phyloP scores from a whole-genome alignment of 2,888 invertebrate species.

The Unio delphinus region DNA sequence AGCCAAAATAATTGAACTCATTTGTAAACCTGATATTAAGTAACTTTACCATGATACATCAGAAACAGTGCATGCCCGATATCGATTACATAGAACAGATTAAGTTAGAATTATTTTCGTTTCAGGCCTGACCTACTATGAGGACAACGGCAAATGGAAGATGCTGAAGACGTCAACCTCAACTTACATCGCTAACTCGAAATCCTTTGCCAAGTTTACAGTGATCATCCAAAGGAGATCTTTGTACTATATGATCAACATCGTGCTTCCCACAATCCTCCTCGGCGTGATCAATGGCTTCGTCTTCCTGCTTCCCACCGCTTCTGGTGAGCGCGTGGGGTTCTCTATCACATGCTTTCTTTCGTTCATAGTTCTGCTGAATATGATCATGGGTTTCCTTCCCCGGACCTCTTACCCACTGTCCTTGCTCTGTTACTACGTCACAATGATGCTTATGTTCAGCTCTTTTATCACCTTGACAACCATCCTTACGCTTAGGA shows the following conservation, averaged over 20 bases:
- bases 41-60: too few species aligned
- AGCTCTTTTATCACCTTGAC: conserved; percentile 27
- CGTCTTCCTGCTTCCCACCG: conserved; percentile 31
- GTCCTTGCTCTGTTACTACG: conserved; percentile 31
- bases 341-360: conserved; percentile 39
- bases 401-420: conserved; percentile 30
- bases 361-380: conserved; percentile 31
- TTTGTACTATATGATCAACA: conserved; percentile 30
- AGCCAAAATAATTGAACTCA: too few species aligned
- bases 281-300: conserved; percentile 33
- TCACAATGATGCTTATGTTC: conserved; percentile 32
- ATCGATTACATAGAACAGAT: too few species aligned
- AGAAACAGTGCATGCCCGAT: too few species aligned
- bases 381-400: conserved; percentile 34
- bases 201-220: conserved; percentile 16
- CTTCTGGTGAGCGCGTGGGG: conserved; percentile 34
- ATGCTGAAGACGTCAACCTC: conserved; percentile 14
- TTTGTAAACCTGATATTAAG: too few species aligned
- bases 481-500: conserved; percentile 21
- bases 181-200: conserved; percentile 6
- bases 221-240: conserved; percentile 26
- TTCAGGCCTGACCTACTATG: conserved; percentile 18
- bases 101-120: too few species aligned
- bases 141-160: conserved; percentile 25
- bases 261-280: conserved; percentile 26